Conservation (phyloP, 2,888 invertebrate species). For the Athrips mouffetella region DNA sequence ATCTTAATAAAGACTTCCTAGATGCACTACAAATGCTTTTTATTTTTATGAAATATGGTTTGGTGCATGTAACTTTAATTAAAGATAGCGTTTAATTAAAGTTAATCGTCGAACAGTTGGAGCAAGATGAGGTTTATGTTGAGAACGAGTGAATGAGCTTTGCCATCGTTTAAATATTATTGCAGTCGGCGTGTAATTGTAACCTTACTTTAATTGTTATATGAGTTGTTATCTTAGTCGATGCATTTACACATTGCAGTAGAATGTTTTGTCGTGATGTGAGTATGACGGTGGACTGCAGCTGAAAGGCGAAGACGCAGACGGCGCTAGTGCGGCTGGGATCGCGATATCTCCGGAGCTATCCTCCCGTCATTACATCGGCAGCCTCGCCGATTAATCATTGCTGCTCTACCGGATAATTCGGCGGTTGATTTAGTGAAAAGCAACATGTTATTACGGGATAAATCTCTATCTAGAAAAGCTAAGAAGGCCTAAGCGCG, state of each 20-base stretch:
- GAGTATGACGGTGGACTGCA: background rate
- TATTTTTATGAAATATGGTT: conserved; percentile 62
- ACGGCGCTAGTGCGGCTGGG: background rate
- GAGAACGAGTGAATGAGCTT: conserved; percentile 23
- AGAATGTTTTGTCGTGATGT: background rate
- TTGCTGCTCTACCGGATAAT: conserved; percentile 76
- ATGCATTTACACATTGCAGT: background rate
- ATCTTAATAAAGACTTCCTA: conserved; percentile 77
- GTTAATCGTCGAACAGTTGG: conserved; percentile 56
- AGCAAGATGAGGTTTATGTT: conserved; percentile 44
- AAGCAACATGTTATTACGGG: conserved; percentile 77
- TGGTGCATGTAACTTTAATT: conserved; percentile 61
- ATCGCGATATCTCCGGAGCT: conserved; percentile 17
- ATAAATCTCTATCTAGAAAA: conserved; percentile 79
- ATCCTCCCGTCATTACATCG: conserved; percentile 57
- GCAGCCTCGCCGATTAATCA: conserved; percentile 72
- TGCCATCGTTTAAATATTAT: conserved; percentile 11
- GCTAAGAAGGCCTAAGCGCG: conserved; percentile 77
- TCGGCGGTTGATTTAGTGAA: conserved; percentile 78
- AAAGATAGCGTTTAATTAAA: conserved; percentile 72
- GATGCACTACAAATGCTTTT: conserved; percentile 57
- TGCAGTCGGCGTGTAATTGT: background rate
- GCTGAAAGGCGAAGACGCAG: background rate
- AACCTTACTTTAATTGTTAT: background rate
- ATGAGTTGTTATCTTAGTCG: conserved; percentile 1